Evolutionary conservation across 2,888 invertebrate genomes (phyloP), one percentile per base, ranked within the genome.

Genomic region (Leucania comma): DNA sequence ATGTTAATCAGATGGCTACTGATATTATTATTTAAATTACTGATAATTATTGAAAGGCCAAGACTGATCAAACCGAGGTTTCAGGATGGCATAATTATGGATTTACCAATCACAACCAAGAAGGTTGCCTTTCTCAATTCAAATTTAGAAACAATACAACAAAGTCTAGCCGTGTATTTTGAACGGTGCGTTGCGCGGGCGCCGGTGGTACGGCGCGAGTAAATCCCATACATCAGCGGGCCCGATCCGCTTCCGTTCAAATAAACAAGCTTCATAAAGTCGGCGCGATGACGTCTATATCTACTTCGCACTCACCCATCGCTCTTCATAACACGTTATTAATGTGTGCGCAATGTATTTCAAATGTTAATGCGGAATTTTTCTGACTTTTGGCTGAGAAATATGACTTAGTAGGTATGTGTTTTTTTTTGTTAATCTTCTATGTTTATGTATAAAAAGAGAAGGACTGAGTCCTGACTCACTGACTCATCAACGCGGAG

Each of bases 181-280:
- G 60, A 61, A 50, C 22, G 10, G 26, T 32, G 14, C 4, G 38
- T 12, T 68, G 81, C 81, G 71, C 81, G 29, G 70, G 71, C 77
- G 81, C 68, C 59, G 59, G 51, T 59, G 72, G 32, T 29, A 50
- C 6, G 4, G 38, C 75, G 86, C 70, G 63, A 86, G 63, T 72
- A 77, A 80, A 83, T 80, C 76, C 72, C 78, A 68, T 82, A 82
- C 77, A 83, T 87, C 87, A 87, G 66, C 87, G 73, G 68, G 72
- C 64, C 42, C 59, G 77, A 75, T 85, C 71, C 70, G 78, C 84
- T 81, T 86, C 81, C 85, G 84, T 86, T 80, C 82, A 87, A 84
- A 87, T 87, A 88, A 88, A 88, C 82, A 87, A 79, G 72, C 72
- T 79, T 83, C 82, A 85, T 87, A 84, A 83, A 81, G 83, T 71